Base-by-base conservation (phyloP, 2,888 invertebrate genomes). In the Onchidella celtica region DNA sequence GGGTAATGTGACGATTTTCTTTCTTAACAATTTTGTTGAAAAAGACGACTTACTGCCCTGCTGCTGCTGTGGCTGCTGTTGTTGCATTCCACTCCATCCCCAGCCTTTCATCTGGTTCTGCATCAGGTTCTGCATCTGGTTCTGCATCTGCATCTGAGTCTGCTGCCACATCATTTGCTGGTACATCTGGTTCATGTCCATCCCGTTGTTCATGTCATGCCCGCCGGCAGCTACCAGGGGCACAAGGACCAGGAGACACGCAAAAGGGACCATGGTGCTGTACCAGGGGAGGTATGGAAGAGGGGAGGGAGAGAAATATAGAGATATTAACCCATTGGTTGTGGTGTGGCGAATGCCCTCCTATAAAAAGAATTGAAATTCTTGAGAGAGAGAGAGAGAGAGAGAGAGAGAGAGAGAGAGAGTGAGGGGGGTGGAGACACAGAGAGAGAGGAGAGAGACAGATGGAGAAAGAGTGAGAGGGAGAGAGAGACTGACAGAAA, bases 181-280 rank as follows among this genome's bases (percentile, higher is more conserved):
- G n/a, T n/a, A n/a, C n/a, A n/a, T n/a, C n/a, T n/a, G n/a, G n/a
- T n/a, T n/a, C n/a, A n/a, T n/a, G n/a, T n/a, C n/a, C n/a, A 69
- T 69, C 38, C 24, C n/a, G 21, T 38, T 21, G 34, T 34, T 38
- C 2, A 14, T 34, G 24, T 63, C 63, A 9, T 24, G 24, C 17
- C 32, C 36, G 36, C 38, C 69, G 40, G 69, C 69, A 34, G 36
- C 32, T 17, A 29, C 69, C 38, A 69, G 32, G 34, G 69, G 69
- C n/a, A 69, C 27, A 6, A 69, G n/a, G 38, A 36, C 38, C 40
- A 69, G 32, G 21, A 69, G 40, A 34, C 36, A 34, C 11, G 36
- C 34, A 17, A 69, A 29, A 21, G 40, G 40, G 69, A 69, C 69
- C 69, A 69, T 69, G 34, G 69, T 69, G 32, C 69, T 69, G 69